Base-by-base conservation (phyloP, 2,113 vertebrate genomes). In the Tauraco erythrolophus region DNA sequence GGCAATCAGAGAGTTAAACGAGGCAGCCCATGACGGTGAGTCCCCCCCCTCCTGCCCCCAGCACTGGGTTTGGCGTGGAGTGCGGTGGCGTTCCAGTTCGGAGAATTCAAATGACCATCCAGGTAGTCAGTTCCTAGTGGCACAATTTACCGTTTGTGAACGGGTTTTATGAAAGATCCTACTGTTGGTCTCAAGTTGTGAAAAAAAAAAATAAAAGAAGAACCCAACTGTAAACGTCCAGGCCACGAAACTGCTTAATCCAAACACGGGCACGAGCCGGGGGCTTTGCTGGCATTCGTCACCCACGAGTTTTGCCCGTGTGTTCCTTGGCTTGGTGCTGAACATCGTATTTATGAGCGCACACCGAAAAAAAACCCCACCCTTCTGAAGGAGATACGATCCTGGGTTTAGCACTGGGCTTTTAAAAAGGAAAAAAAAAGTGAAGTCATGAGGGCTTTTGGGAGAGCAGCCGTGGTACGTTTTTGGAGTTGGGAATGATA, bases 81-180 rank as follows among this genome's bases (percentile, higher is more conserved):
- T 30, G 0, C 3, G 3, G 69, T 82, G 69, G 37, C 21, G 35
- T 95, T 96, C 92, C 92, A 88, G 88, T 61, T 91, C 10, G 56
- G 72, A 90, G 97, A 95, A 93, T 92, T 96, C 79, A 58, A 77
- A 66, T 64, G 66, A 33, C 92, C 79, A 6, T 85, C 95, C 88
- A 96, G 97, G 95, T 96, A 97, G 92, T 60, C 3, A 0, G 87
- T 72, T 95, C 90, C 95, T 97, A 54, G 24, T 65, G 95, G 81
- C 92, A 97, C 97, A 98, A 97, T 97, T 97, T 94, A 53, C 86
- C 91, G 97, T 98, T 97, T 98, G 94, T 98, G 97, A 94, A 31
- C 57, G 33, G 1, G 1, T 65, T 85, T 89, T 74, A 93, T 98
- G 95, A 98, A 98, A 94, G 96, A 81, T 95, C 93, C 37, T 75